Conservation (phyloP, 2,888 invertebrate species). For the Drosophila stalkeri region DNA sequence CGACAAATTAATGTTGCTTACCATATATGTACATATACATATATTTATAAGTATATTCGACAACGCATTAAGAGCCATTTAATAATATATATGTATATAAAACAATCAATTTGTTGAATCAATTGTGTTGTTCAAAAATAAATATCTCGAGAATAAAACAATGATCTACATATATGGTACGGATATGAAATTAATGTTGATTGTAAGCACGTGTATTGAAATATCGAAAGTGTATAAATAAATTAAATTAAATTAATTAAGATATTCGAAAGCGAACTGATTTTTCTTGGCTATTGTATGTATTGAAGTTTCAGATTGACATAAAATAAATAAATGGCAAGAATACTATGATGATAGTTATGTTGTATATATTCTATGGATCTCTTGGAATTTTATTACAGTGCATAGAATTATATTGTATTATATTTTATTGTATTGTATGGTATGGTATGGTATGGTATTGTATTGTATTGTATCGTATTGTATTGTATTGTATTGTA, state of each 20-base stretch:
- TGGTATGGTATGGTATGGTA: no score
- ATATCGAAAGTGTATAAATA: background rate
- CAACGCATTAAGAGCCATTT: background rate
- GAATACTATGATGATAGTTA: background rate
- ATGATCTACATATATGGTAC: background rate
- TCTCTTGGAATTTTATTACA: conserved; percentile 6
- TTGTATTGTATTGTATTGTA: conserved; percentile 23
- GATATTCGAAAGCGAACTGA: no score
- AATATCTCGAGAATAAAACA: background rate
- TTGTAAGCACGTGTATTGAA: background rate
- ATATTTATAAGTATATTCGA: no score
- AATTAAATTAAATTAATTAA: no score
- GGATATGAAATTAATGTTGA: background rate
- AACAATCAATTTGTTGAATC: background rate
- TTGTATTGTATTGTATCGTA: conserved; percentile 10
- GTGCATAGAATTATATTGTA: conserved; percentile 21
- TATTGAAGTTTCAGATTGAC: no score
- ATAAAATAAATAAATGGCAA: background rate
- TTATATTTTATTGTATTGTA: conserved; percentile 30
- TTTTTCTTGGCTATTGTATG: no score
- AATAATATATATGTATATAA: background rate
- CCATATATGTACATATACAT: no score
- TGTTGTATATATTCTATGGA: conserved; percentile 16
- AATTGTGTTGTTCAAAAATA: background rate
- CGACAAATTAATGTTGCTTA: no score